Percentiles rank a stretch among this genome's conserved stretches.
Evolutionary conservation across 2,113 vertebrate genomes (phyloP).

Genomic region (Chitala chitala): DNA sequence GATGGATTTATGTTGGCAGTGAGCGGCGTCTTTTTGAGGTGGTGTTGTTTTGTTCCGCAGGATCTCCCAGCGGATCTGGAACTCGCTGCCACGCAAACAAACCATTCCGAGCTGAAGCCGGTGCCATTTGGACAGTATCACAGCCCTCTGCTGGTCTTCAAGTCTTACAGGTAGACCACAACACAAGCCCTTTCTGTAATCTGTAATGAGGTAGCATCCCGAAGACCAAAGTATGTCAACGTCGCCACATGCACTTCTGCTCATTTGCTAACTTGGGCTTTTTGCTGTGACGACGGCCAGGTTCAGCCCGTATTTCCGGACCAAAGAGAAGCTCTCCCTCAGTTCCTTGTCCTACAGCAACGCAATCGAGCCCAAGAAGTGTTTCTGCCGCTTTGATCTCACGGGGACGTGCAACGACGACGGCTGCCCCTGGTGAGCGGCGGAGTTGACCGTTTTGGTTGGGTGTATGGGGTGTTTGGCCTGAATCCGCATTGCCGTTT

Average conservation of each 20-base stretch:
- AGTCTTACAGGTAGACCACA: slow-evolving; percentile 81
- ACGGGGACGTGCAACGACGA: slow-evolving; percentile 95
- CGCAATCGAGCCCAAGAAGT: slow-evolving; percentile 76
- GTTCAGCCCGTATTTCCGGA: slow-evolving; percentile 95
- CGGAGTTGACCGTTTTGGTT: too few relatives aligned
- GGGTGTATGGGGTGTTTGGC: too few relatives aligned
- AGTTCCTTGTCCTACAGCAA: slow-evolving; percentile 86
- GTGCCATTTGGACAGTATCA: slow-evolving; percentile 77
- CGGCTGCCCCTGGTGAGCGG: slow-evolving; percentile 80
- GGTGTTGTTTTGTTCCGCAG: slow-evolving; percentile 52
- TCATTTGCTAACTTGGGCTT: slow-evolving; percentile 8
- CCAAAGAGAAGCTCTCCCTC: slow-evolving; percentile 88
- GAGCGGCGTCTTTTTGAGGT: background rate
- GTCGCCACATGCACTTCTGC: too few relatives aligned
- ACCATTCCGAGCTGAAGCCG: slow-evolving; percentile 61
- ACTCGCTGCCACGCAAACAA: slow-evolving; percentile 49
- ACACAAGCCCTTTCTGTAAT: too few relatives aligned
- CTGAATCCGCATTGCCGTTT: background rate
- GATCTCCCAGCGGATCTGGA: slow-evolving; percentile 73
- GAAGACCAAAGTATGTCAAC: too few relatives aligned
- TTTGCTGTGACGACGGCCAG: slow-evolving; percentile 47
- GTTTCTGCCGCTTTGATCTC: slow-evolving; percentile 92
- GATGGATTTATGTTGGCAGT: too few relatives aligned
- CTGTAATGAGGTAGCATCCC: too few relatives aligned
- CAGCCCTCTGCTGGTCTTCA: slow-evolving; percentile 88